A percentile compares a stretch with the other conserved stretches of the same genome.
Conservation (phyloP, 2,888 invertebrate genomes). For the Polymixis flavicincta region DNA sequence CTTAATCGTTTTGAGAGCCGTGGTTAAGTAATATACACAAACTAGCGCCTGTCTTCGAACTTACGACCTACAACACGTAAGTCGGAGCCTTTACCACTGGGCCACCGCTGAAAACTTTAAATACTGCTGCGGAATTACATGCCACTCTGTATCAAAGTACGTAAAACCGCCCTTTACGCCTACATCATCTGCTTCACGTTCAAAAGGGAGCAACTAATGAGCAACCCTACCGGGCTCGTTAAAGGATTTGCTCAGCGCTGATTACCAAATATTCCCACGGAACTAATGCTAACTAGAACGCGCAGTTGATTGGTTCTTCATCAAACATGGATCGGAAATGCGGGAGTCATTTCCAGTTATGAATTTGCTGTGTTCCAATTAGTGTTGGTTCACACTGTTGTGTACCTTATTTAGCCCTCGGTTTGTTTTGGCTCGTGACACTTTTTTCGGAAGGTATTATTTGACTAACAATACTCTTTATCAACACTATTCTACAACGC, state of each 20-base stretch:
- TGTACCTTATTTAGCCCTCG: not conserved
- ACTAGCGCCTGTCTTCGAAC: too few relatives aligned
- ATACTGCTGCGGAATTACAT: not conserved
- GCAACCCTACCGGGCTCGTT: conserved; percentile 12
- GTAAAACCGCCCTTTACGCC: not conserved
- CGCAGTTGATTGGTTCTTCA: conserved; percentile 46
- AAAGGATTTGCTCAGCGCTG: conserved; percentile 37
- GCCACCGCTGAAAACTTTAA: not conserved
- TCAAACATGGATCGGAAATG: conserved; percentile 33
- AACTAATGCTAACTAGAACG: conserved; percentile 44
- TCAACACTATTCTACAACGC: not conserved
- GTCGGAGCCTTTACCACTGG: too few relatives aligned
- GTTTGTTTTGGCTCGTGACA: not conserved
- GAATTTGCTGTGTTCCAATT: conserved; percentile 34
- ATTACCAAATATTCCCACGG: conserved; percentile 46
- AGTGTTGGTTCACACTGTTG: conserved; percentile 3
- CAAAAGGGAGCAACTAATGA: conserved; percentile 48
- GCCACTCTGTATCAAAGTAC: not conserved
- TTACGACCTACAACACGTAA: too few relatives aligned
- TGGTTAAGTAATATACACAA: too few relatives aligned
- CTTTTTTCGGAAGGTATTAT: not conserved
- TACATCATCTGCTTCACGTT: not conserved
- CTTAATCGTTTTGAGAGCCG: too few relatives aligned
- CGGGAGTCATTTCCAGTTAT: conserved; percentile 40
- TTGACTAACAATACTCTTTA: not conserved